These are phyloP conservation scores for Apteryx owenii DNA, from an alignment of 2,113 vertebrate species.

Conservation along the genomic window DNA sequence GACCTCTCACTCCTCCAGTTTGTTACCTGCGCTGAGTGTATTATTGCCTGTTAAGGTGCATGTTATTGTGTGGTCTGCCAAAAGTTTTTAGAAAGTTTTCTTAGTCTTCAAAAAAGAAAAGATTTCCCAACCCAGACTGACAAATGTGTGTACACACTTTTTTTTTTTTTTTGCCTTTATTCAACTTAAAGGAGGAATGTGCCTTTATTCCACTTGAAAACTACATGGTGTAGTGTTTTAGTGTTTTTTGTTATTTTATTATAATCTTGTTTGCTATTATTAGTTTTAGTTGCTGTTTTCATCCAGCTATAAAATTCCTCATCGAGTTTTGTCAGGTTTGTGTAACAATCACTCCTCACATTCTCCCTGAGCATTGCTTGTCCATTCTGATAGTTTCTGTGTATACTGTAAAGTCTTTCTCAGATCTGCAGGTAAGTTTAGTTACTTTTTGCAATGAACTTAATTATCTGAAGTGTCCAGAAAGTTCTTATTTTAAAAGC, in stretches of 20 bases:
- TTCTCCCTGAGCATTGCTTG: not conserved
- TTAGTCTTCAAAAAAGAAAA: not conserved
- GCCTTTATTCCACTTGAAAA: not conserved
- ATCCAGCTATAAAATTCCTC: not conserved
- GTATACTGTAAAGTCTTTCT: not conserved
- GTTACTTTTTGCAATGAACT: not conserved
- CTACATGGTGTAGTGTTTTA: not conserved
- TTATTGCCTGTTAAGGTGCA: not conserved
- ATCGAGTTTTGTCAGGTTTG: not conserved
- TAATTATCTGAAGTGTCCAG: not conserved
- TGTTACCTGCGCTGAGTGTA: not conserved
- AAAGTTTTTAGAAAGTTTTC: not conserved
- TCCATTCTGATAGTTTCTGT: not conserved
- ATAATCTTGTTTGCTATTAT: not conserved
- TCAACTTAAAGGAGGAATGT: not conserved
- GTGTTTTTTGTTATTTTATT: not conserved
- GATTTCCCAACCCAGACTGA: not conserved
- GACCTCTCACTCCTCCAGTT: not conserved
- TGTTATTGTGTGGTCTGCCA: not conserved
- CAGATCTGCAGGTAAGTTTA: not conserved
- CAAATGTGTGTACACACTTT: not conserved
- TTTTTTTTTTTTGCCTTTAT: not conserved
- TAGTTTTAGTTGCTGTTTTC: not conserved
- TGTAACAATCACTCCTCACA: not conserved
- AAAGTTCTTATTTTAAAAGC: conserved; percentile 52